phyloP scores from a whole-genome alignment of 2,888 invertebrate species.

The Brenthis ino region DNA sequence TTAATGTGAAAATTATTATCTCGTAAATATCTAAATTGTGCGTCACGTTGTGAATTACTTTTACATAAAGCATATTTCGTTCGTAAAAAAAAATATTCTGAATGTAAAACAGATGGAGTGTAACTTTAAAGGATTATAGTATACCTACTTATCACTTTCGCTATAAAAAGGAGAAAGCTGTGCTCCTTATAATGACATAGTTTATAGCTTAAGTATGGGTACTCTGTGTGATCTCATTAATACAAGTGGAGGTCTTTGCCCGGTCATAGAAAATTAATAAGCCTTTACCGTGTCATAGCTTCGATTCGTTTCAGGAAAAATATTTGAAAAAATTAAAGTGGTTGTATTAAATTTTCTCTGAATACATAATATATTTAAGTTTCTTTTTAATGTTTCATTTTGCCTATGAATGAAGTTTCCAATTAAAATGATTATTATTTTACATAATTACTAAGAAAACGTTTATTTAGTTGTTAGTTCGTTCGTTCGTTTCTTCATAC shows the following conservation, averaged over 20 bases:
- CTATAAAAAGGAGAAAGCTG: background rate
- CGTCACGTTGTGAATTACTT: too few species aligned
- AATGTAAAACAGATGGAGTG: background rate
- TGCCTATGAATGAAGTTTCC: too few species aligned
- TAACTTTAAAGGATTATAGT: background rate
- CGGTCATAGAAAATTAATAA: slow-evolving; percentile 20
- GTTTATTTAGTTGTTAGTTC: too few species aligned
- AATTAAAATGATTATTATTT: too few species aligned
- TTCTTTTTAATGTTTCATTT: background rate
- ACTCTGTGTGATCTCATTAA: slow-evolving; percentile 19
- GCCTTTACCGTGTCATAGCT: slow-evolving; percentile 8
- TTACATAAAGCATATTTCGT: too few species aligned
- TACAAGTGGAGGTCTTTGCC: slow-evolving; percentile 19
- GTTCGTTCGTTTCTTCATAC: too few species aligned
- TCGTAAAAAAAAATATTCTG: too few species aligned
- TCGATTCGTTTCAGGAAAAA: slow-evolving; percentile 1
- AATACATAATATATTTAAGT: background rate
- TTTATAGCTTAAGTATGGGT: slow-evolving; percentile 16
- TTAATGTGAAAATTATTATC: too few species aligned
- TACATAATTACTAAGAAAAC: too few species aligned
- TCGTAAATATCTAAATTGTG: too few species aligned
- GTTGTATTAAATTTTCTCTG: background rate
- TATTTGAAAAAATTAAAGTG: background rate
- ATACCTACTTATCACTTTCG: background rate
- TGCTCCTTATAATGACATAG: slow-evolving; percentile 21